Evolutionary conservation across 1,140 invertebrate genomes (phyloP).

Genomic region (Apis florea): DNA sequence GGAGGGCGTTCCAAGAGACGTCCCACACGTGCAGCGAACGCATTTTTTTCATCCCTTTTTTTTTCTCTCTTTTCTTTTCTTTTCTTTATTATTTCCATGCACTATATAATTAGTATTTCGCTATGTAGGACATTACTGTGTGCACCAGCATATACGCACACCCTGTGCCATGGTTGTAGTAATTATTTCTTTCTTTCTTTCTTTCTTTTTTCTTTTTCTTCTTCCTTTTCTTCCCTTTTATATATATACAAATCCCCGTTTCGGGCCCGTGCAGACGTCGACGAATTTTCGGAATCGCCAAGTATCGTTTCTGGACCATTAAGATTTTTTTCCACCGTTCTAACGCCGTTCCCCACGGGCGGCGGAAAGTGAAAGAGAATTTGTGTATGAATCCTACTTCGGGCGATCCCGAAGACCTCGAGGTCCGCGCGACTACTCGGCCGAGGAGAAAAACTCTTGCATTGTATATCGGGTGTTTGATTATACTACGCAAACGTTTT

Average conservation of each 20-base stretch:
- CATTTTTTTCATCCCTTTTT: background rate
- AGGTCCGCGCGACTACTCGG: conserved; percentile 36
- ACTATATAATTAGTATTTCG: conserved; percentile 71
- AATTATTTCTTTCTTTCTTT: background rate
- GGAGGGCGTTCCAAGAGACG: conserved; percentile 39
- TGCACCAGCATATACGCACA: conserved; percentile 69
- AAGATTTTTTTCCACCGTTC: background rate
- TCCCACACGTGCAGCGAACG: conserved; percentile 53
- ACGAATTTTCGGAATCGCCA: conserved; percentile 42
- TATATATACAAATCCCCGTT: conserved; percentile 73
- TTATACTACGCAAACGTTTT: conserved; percentile 80
- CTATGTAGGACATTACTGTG: conserved; percentile 73
- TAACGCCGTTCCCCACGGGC: no score
- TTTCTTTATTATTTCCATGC: conserved; percentile 58
- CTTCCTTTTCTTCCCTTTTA: conserved; percentile 11
- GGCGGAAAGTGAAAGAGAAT: background rate
- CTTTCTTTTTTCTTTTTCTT: background rate
- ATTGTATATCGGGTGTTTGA: conserved; percentile 76
- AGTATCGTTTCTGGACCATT: conserved; percentile 13
- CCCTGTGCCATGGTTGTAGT: conserved; percentile 68
- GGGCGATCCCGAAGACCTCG: conserved; percentile 52
- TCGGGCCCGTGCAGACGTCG: conserved; percentile 45
- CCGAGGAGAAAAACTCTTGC: conserved; percentile 71
- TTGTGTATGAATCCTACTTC: conserved; percentile 9
- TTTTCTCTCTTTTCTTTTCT: no score